A percentile compares a stretch with the other conserved stretches of the same genome.
phyloP scores from a whole-genome alignment of 2,888 invertebrate genomes.

The Lasioglossum leucozonium region DNA sequence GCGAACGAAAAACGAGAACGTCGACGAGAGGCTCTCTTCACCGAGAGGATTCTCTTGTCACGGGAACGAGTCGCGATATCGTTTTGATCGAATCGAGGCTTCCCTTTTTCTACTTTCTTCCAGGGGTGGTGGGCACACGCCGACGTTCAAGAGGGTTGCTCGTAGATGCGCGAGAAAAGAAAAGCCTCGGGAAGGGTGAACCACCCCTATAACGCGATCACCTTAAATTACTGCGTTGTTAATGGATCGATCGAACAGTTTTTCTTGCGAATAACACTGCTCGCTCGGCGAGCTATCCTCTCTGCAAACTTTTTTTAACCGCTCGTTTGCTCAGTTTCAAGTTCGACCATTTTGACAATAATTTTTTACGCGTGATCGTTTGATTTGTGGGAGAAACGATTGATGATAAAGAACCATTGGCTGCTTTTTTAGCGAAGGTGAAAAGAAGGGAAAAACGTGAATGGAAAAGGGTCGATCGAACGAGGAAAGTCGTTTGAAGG shows the following conservation, averaged over 20 bases:
- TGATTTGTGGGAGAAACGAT: neutral
- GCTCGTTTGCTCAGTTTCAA: neutral
- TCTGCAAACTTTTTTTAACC: neutral
- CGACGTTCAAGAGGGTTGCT: conserved; percentile 10
- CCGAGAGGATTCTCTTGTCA: conserved; percentile 21
- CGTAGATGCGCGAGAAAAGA: conserved; percentile 23
- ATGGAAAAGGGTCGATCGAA: neutral
- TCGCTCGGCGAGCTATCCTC: neutral
- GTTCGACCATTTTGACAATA: neutral
- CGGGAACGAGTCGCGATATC: conserved; percentile 45
- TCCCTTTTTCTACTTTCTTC: conserved; percentile 1
- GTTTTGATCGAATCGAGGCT: conserved; percentile 45
- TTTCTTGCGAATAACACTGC: neutral
- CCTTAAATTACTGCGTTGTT: neutral
- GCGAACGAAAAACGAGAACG: conserved; percentile 18
- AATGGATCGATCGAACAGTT: conserved; percentile 1
- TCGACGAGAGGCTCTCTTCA: conserved; percentile 23
- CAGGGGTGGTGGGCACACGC: conserved; percentile 8
- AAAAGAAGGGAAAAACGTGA: neutral
- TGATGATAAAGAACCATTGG: neutral
- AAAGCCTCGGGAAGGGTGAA: neutral
- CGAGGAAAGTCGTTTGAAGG: neutral
- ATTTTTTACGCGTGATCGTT: neutral
- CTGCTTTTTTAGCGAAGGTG: neutral
- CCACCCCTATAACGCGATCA: neutral